A percentile compares a stretch with the other conserved stretches of the same genome.
Conservation (phyloP, 1,140 invertebrate genomes). For the Trichogramma pretiosum region DNA sequence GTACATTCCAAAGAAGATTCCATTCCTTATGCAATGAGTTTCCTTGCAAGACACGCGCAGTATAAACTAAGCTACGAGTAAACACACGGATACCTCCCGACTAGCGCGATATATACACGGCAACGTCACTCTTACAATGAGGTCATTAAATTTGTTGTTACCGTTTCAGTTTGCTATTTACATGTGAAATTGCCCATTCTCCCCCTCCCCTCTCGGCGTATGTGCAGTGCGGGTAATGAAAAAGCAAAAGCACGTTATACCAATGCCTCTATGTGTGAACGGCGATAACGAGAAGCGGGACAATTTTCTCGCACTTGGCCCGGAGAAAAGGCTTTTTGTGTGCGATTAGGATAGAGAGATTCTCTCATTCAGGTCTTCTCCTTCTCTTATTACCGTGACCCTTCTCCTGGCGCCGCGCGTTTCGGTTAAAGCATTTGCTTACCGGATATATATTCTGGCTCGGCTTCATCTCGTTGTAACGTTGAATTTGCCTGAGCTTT, state of each 20-base stretch:
- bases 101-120: no score
- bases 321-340: not conserved
- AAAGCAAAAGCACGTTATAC: not conserved
- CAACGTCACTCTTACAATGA: no score
- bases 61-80: slow-evolving; percentile 16
- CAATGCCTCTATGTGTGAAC: not conserved
- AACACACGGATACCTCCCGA: no score
- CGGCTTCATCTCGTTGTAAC: no score
- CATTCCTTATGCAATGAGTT: slow-evolving; percentile 27
- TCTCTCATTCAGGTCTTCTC: no score
- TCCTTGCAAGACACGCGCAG: slow-evolving; percentile 22
- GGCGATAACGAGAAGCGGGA: slow-evolving; percentile 9
- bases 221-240: no score
- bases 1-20: slow-evolving; percentile 35
- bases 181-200: not conserved
- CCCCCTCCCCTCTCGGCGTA: not conserved
- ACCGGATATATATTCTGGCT: no score
- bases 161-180: slow-evolving; percentile 1
- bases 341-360: no score
- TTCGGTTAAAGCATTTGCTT: no score
- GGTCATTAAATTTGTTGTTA: slow-evolving; percentile 26
- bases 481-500: no score
- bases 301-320: slow-evolving; percentile 6
- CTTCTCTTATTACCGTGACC: no score
- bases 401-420: no score